Evolutionary conservation across 2,113 vertebrate genomes (phyloP).

Genomic region (Phylloscopus whistleri): DNA sequence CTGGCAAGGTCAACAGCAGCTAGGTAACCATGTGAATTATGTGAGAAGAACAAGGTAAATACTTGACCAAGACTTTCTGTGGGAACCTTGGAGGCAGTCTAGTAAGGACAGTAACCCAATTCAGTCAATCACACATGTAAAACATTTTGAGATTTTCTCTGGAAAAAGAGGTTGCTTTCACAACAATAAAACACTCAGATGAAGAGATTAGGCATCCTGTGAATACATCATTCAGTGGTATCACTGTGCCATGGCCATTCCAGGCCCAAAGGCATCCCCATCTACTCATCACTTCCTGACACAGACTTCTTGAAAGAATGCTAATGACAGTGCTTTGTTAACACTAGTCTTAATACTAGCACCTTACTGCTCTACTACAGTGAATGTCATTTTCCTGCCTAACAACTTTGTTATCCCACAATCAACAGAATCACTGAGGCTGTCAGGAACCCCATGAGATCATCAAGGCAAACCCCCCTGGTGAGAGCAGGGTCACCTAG

Average conservation of each 20-base stretch:
- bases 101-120: not conserved
- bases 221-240: not conserved
- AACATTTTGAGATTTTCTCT: not conserved
- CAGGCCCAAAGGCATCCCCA: not conserved
- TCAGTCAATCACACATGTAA: not conserved
- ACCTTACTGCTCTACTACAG: not conserved
- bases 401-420: not conserved
- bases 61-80: not conserved
- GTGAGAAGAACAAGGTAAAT: not conserved
- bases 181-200: not conserved
- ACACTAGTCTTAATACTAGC: not conserved
- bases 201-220: not conserved
- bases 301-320: not conserved
- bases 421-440: not conserved
- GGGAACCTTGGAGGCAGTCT: not conserved
- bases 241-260: not conserved
- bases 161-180: not conserved
- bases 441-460: not conserved
- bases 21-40: not conserved
- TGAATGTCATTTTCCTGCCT: not conserved
- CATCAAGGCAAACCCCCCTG: fast-evolving
- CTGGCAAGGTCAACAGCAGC: not conserved
- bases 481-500: not conserved
- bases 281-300: not conserved
- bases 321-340: not conserved